Evolutionary conservation across 1,140 invertebrate genomes (phyloP), one percentile per base, ranked within the genome.

Genomic region (Lordiphosa mommai): DNA sequence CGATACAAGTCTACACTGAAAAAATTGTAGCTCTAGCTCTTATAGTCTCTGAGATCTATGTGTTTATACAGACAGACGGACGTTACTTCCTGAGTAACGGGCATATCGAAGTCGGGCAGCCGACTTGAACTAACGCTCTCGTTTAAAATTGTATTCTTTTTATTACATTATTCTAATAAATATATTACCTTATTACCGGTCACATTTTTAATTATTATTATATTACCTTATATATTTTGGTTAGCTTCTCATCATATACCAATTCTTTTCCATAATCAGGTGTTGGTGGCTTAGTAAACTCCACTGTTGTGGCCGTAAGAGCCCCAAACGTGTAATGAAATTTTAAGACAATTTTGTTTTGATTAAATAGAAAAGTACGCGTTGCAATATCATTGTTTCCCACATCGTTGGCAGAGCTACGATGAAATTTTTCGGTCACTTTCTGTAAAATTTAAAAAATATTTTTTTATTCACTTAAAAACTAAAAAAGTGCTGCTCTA

Each of bases 271-370:
- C 93, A 49, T 92, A 92, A 61, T 94, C 93, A 0, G 91, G 90
- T 13, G 92, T 85, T 2, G 92, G 90, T 0, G 94, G 93, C 67
- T 94, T 94, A 0, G 91, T 89, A 58, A 93, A 95, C 29, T 88
- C 91, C 34, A 93, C 90, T 0, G 90, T 93, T 1, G 92, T 91
- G 46, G 93, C 92, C 0, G 93, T 93, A 1, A 94, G 90, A 53
- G 92, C 91, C n/a, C 92, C 92, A 46, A 91, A 90, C 0, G 90
- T 91, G 57, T 94, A 95, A 77, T 95, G 94, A 82, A 92, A 94
- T 46, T 93, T 90, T 0, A 95, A 55, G 12, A 90, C 87, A 56
- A 95, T 94, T 66, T 93, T 92, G 29, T 92, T 91, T 0, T 92
- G 91, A 17, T 88, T 74, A 2, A 94, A 90, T 40, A 91, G 88